Percentiles rank a stretch among this genome's conserved stretches.
phyloP scores from a whole-genome alignment of 2,888 invertebrate species.

The Andrena hattorfiana region DNA sequence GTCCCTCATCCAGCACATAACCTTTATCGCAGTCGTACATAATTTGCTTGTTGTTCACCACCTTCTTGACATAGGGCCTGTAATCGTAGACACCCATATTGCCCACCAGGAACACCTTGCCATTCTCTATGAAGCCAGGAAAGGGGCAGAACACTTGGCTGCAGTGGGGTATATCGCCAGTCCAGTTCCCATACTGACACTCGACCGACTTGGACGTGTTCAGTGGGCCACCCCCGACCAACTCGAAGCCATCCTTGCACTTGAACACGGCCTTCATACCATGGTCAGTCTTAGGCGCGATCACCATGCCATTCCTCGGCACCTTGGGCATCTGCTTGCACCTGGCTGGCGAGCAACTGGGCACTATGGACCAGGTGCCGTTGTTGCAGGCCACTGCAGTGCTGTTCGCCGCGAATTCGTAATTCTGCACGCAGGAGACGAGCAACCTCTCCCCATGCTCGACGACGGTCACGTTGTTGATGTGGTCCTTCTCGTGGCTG shows the following conservation, averaged over 20 bases:
- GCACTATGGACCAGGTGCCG: conserved; percentile 98
- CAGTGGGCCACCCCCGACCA: conserved; percentile 89
- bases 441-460: conserved; percentile 90
- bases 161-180: conserved; percentile 94
- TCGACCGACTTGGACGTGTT: conserved; percentile 90
- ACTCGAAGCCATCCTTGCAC: conserved; percentile 96
- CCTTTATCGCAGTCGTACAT: conserved; percentile 98
- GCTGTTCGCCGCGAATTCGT: conserved; percentile 92
- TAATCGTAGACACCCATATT: conserved; percentile 99
- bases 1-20: conserved; percentile 94
- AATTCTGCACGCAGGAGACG: conserved; percentile 94
- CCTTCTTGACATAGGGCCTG: conserved; percentile 95
- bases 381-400: conserved; percentile 95
- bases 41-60: conserved; percentile 96
- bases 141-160: conserved; percentile 95
- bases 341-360: conserved; percentile 93
- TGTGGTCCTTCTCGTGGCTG: conserved; percentile 79
- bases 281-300: conserved; percentile 98
- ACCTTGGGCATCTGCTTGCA: conserved; percentile 93
- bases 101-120: conserved; percentile 96
- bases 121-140: conserved; percentile 95
- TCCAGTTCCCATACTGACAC: conserved; percentile 98
- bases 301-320: conserved; percentile 97
- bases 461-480: conserved; percentile 86
- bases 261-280: conserved; percentile 97